Evolutionary conservation across 2,113 vertebrate species (phyloP).

Genomic region (Sterrhoptilus dennistouni): DNA sequence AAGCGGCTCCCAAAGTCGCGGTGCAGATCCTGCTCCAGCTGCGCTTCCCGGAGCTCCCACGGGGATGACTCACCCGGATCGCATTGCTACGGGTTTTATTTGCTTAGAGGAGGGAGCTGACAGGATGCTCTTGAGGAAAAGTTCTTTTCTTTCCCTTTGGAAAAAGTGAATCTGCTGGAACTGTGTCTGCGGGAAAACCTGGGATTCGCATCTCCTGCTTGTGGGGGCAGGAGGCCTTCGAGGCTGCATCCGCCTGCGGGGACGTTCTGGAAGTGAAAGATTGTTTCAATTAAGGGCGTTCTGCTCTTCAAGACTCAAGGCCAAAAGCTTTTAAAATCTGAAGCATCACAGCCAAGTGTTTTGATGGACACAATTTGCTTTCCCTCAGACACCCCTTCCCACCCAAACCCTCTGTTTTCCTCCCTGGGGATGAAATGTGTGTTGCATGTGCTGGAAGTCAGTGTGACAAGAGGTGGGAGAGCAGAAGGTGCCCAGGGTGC

Average conservation of each 20-base stretch:
- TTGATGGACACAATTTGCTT: neutral
- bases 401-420: neutral
- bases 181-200: neutral
- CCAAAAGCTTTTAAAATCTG: neutral
- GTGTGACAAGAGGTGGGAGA: accelerated
- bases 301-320: neutral
- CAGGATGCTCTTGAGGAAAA: neutral
- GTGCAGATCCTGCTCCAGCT: neutral
- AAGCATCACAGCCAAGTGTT: neutral
- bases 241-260: neutral
- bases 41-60: neutral
- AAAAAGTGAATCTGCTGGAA: neutral
- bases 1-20: accelerated
- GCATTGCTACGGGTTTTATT: neutral
- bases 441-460: accelerated
- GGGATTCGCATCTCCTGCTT: neutral
- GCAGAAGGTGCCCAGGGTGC: neutral
- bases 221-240: neutral
- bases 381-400: neutral
- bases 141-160: neutral
- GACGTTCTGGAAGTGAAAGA: neutral
- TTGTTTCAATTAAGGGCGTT: neutral
- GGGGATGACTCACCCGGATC: neutral
- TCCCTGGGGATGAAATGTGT: neutral
- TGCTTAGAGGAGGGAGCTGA: neutral